These are phyloP conservation scores for Limosa lapponica DNA, from an alignment of 2,797 vertebrate species.

Conservation along the genomic window DNA sequence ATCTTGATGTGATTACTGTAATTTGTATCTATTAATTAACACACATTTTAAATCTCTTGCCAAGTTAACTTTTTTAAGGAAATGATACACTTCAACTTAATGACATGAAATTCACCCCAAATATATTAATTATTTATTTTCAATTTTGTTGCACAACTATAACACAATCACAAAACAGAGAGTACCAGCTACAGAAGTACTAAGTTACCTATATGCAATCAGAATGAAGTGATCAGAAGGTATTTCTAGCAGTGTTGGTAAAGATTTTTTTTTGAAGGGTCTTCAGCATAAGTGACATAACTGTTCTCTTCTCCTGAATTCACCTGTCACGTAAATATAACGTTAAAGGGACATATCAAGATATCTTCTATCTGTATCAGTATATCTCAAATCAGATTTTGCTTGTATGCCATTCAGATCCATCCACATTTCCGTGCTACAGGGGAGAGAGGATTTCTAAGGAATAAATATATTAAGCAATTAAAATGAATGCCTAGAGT, in stretches of 20 bases:
- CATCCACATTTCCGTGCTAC: background rate
- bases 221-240: background rate
- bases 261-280: background rate
- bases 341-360: background rate
- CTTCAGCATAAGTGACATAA: background rate
- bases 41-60: slow-evolving; percentile 29
- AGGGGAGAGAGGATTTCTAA: background rate
- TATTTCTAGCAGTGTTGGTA: background rate
- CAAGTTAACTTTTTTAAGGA: slow-evolving; percentile 19
- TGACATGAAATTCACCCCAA: background rate
- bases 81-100: background rate
- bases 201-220: background rate
- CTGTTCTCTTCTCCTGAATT: background rate
- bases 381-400: background rate
- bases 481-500: background rate
- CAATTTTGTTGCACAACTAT: background rate
- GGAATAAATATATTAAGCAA: background rate
- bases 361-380: background rate
- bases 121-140: background rate
- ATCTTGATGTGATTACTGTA: slow-evolving; percentile 29
- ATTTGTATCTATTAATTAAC: slow-evolving; percentile 55
- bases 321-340: background rate
- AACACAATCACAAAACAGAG: background rate
- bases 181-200: background rate
- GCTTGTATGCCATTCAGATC: background rate